Conservation (phyloP, 1,140 invertebrate genomes). For the Drosophila orena region DNA sequence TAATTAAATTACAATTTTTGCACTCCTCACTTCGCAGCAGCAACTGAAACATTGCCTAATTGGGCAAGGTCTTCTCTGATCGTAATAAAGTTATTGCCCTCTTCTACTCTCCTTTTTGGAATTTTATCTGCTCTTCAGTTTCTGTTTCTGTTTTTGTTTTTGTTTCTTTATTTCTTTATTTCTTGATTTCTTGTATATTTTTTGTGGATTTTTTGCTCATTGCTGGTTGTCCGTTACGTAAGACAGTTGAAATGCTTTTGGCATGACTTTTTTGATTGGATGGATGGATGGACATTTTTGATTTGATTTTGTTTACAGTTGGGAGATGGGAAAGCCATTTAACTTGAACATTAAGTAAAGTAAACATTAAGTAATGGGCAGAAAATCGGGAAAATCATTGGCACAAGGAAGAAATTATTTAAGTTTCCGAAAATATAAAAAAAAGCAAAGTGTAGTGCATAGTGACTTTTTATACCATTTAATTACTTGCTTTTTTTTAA, state of each 20-base stretch:
- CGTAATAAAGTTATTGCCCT: slow-evolving; percentile 63
- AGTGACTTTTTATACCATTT: too few species aligned
- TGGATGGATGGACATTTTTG: slow-evolving; percentile 6
- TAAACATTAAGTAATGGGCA: slow-evolving; percentile 6
- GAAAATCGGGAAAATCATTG: not conserved
- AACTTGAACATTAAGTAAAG: too few species aligned
- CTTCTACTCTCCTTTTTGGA: slow-evolving; percentile 22
- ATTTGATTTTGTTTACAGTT: slow-evolving; percentile 32
- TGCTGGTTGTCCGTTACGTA: slow-evolving; percentile 43
- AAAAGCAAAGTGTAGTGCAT: too few species aligned
- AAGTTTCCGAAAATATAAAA: too few species aligned
- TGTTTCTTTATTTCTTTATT: slow-evolving; percentile 28
- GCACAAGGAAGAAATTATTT: too few species aligned
- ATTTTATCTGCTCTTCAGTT: slow-evolving; percentile 24
- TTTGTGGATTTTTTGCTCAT: slow-evolving; percentile 20
- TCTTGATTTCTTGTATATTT: not conserved
- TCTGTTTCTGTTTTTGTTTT: too few species aligned
- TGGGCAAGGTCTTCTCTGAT: slow-evolving; percentile 63
- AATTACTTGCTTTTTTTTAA: not conserved
- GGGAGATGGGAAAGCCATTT: slow-evolving; percentile 1
- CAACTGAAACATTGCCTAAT: slow-evolving; percentile 35
- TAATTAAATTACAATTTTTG: slow-evolving; percentile 51
- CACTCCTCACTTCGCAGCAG: slow-evolving; percentile 11
- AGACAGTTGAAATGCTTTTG: slow-evolving; percentile 51
- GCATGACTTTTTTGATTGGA: slow-evolving; percentile 22